Evolutionary conservation across 1,140 invertebrate genomes (phyloP), one percentile per base, ranked within the genome.

Genomic region (Magallana angulata): DNA sequence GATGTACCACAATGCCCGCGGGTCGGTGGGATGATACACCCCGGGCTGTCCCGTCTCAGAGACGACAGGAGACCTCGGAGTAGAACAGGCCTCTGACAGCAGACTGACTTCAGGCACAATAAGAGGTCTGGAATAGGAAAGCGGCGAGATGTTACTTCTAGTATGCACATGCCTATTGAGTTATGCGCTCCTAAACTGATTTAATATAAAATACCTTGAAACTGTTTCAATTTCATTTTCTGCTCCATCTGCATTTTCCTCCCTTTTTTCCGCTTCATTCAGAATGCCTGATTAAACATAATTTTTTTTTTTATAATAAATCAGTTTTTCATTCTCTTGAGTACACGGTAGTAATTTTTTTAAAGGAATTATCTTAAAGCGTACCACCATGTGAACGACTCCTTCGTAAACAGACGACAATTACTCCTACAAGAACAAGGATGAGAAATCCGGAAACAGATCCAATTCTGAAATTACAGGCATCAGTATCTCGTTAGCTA

Each of bases 41-140:
- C 7, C 68, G 18, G 68, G 68, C 24, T 76, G 68, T 12, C 36
- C 68, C 8, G 68, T 76, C 36, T 76, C 68, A 76, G 68, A 76
- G 12, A 76, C 68, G 12, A 76, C 24, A 30, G 68, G 68, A 4
- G 68, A 76, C 12, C 36, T 76, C 12, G 68, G 68, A 1, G 68
- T 76, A 2, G 12, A 9, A 24, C 24, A 76, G 12, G 24, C 12
- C 68, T 36, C 36, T 30, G 24, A 30, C 24, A 9, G 68, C 30
- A 71, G 16, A 30, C 36, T 48, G 36, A 48, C 36, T 7, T 30
- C 68, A 76, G 24, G 24, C 68, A 76, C 12, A 24, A 76, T 76
- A 36, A 76, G 68, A 12, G 68, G 68, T 24, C 24, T 76, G 68
- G 7, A 30, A 76, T 24, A 36, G 14, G 24, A 36, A 76, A 76